Conservation (phyloP, 2,113 vertebrate genomes). For the Campylorhamphus procurvoides region DNA sequence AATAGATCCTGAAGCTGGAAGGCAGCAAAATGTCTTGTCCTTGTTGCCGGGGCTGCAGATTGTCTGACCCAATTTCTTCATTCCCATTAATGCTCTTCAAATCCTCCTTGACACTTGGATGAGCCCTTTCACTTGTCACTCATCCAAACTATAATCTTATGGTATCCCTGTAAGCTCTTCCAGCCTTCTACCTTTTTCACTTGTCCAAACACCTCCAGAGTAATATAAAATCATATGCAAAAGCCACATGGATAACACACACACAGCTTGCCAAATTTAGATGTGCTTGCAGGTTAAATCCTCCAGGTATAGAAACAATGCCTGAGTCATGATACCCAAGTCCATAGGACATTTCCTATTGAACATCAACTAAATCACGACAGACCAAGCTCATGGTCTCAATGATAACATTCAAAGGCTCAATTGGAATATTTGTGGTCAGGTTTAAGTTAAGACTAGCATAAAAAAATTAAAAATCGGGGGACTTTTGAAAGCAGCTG, state of each 20-base stretch:
- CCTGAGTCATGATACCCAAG: fast-evolving
- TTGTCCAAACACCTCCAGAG: background rate
- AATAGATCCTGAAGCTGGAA: background rate
- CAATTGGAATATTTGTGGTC: background rate
- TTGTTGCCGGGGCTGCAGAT: background rate
- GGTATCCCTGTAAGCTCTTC: background rate
- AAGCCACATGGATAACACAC: background rate
- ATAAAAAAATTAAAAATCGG: background rate
- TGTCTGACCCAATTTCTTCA: constrained; percentile 25
- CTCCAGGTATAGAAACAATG: background rate
- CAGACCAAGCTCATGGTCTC: background rate
- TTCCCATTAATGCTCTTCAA: background rate
- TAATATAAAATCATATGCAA: background rate
- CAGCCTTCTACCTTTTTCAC: background rate
- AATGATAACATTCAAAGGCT: background rate
- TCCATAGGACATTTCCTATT: background rate
- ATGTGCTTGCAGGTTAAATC: background rate
- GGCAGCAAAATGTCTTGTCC: background rate
- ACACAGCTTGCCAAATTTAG: background rate
- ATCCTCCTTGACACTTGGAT: background rate
- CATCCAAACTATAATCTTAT: background rate
- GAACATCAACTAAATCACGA: background rate
- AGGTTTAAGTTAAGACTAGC: background rate
- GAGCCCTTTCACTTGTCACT: constrained; percentile 25
- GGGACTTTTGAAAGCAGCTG: background rate